Evolutionary conservation across 2,797 vertebrate genomes (phyloP).

Genomic region (Rhodeus uyekii): DNA sequence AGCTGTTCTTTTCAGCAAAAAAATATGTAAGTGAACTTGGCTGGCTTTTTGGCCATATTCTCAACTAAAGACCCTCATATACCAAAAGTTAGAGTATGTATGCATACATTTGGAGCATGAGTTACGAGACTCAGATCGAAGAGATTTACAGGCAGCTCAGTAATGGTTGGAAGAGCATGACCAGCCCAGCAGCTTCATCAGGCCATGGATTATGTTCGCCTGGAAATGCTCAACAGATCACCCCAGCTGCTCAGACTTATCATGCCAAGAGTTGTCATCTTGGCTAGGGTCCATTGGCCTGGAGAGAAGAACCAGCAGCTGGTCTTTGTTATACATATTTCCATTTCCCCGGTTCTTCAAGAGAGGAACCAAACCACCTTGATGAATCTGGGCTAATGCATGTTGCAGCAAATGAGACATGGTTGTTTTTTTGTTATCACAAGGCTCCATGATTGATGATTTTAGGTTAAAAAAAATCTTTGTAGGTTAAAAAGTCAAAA

Average conservation of each 20-base stretch:
- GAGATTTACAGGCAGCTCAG: constrained; percentile 29
- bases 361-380: constrained; percentile 13
- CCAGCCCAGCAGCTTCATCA: neutral
- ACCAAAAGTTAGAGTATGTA: neutral
- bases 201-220: constrained; percentile 26
- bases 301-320: constrained; percentile 40
- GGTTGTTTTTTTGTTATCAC: neutral
- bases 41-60: constrained; percentile 6
- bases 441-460: neutral
- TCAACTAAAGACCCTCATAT: neutral
- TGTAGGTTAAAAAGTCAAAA: neutral
- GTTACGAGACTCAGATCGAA: neutral
- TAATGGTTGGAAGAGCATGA: constrained; percentile 19
- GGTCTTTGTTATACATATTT: constrained; percentile 48
- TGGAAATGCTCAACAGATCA: constrained; percentile 6
- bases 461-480: neutral
- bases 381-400: constrained; percentile 4
- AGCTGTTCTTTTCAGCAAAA: constrained; percentile 17
- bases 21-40: constrained; percentile 33
- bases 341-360: constrained; percentile 28
- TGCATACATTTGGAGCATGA: neutral
- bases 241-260: constrained; percentile 36
- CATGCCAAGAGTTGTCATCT: constrained; percentile 25
- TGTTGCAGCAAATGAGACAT: neutral
- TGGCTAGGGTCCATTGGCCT: constrained; percentile 39